Base-by-base conservation (phyloP, 1,140 invertebrate species). In the Drosophila sp. region DNA sequence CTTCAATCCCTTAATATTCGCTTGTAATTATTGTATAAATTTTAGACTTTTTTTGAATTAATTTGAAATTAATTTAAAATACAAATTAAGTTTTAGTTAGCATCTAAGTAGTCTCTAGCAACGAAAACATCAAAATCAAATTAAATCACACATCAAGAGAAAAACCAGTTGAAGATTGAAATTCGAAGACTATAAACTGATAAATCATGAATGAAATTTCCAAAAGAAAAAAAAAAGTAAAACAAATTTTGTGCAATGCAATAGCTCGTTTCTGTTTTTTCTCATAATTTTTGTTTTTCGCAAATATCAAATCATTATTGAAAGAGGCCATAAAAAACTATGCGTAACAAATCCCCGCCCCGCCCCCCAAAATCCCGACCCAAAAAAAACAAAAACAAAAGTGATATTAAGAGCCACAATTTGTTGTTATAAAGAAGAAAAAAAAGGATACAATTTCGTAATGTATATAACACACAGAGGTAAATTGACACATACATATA, bases 11-110 rank as follows among this genome's bases (percentile, higher is more conserved):
- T 44, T 38, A 60, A 11, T 40, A 64, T 63, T 75, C 56, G 64
- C 66, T 80, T 87, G 84, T 87, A 87, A 83, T 83, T 87, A 79
- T 76, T 86, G 75, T 82, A 83, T 70, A 78, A 58, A 79, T 77
- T 69, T 83, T 83, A 76, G 84, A 74, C 70, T 80, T 89, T 23
- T 50, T 47, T 89, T 89, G 35, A 90, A 90, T 90, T 90, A 90
- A 90, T 90, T 90, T 85, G 86, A 90, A 90, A 90, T 90, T 90
- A 90, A 90, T 90, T 90, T 78, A 85, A 90, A 85, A 79, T 80
- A 35, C 32, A 56, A 27, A 61, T 62, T 30, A 55, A 10, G 69
- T 62, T 38, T 50, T 58, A 70, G 61, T 60, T 79, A 83, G 50
- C 4, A 27, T 32, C 2, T 78, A 82, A 71, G 73, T 56, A 66